Percentiles rank a stretch among this genome's conserved stretches.
Evolutionary conservation across 2,888 invertebrate species (phyloP).

Genomic region (Fragum whitleyi): DNA sequence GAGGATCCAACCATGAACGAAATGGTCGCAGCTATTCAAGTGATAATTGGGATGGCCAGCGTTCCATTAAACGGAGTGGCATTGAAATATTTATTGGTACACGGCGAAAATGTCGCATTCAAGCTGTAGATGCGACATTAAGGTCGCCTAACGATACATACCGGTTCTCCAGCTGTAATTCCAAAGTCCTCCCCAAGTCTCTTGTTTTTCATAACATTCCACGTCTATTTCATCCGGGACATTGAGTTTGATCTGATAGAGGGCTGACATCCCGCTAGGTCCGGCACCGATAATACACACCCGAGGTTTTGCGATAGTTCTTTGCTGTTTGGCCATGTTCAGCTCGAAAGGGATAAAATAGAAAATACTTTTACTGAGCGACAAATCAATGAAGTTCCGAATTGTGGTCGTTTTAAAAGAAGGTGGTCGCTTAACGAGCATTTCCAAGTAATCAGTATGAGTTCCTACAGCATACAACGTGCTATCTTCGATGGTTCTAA

Average conservation of each 20-base stretch:
- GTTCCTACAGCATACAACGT: too few species aligned
- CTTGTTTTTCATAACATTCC: constrained; percentile 16
- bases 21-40: too few species aligned
- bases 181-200: constrained; percentile 2
- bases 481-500: too few species aligned
- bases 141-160: too few species aligned
- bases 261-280: constrained; percentile 11
- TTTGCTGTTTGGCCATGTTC: not conserved
- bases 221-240: not conserved
- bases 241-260: constrained; percentile 11
- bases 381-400: not conserved
- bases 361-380: not conserved
- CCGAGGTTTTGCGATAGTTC: not conserved
- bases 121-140: too few species aligned
- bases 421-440: not conserved
- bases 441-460: not conserved
- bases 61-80: too few species aligned
- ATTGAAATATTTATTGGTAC: too few species aligned
- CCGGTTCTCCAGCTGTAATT: constrained; percentile 22
- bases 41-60: too few species aligned
- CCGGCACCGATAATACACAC: constrained; percentile 18
- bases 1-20: too few species aligned
- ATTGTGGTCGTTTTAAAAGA: not conserved
- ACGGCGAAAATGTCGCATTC: too few species aligned
- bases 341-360: too few species aligned